A percentile compares a stretch with the other conserved stretches of the same genome.
Conservation (phyloP, 23 tunicate genomes). For the Clavelina lepadiformis region DNA sequence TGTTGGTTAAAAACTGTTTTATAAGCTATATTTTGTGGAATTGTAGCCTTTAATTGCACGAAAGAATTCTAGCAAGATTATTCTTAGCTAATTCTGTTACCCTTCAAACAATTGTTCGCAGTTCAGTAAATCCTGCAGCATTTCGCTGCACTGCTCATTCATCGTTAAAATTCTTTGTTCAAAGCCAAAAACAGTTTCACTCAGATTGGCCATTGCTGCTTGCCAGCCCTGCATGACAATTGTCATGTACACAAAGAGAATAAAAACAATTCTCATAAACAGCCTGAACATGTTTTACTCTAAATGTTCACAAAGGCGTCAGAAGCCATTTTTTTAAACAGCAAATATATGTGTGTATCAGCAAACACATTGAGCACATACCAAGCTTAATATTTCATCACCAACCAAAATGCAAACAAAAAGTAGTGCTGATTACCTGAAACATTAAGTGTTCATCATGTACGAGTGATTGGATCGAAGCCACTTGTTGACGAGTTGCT, state of each 20-base stretch:
- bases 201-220: slow-evolving; percentile 62
- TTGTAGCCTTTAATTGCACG: too few species aligned
- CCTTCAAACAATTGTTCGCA: slow-evolving; percentile 30
- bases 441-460: slow-evolving; percentile 63
- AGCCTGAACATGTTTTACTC: too few species aligned
- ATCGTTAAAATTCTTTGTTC: slow-evolving; percentile 26
- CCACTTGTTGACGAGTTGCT: slow-evolving; percentile 51
- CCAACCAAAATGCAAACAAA: not conserved
- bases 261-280: slow-evolving; percentile 4
- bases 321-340: too few species aligned
- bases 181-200: slow-evolving; percentile 26
- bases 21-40: too few species aligned
- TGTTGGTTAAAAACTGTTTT: too few species aligned
- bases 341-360: too few species aligned
- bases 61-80: too few species aligned
- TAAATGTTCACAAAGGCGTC: too few species aligned
- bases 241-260: not conserved
- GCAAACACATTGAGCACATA: too few species aligned
- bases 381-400: too few species aligned
- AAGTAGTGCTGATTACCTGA: slow-evolving; percentile 26
- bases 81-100: slow-evolving; percentile 9
- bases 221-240: slow-evolving; percentile 67
- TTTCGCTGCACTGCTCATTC: slow-evolving; percentile 24
- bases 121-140: slow-evolving; percentile 11
- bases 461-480: slow-evolving; percentile 25